These are phyloP conservation scores for Rynchops niger DNA, from an alignment of 2,113 vertebrate species.

Conservation along the genomic window DNA sequence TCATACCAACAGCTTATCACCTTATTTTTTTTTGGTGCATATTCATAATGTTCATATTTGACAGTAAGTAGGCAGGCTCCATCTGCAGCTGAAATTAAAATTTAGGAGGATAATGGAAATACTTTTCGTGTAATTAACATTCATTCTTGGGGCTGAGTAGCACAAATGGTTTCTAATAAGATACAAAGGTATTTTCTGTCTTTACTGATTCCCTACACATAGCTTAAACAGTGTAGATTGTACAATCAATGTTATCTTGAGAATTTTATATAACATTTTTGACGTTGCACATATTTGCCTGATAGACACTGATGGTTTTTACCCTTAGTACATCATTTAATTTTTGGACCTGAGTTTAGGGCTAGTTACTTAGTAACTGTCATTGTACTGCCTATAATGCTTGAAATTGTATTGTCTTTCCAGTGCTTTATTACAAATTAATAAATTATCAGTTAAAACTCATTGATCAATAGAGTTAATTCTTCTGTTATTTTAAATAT, in stretches of 20 bases:
- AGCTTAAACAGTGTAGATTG: background rate
- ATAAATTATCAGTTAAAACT: background rate
- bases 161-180: background rate
- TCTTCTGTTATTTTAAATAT: background rate
- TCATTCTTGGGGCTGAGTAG: background rate
- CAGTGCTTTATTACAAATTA: background rate
- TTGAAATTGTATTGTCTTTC: background rate
- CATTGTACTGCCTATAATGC: background rate
- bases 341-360: background rate
- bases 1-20: background rate
- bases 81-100: background rate
- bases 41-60: background rate
- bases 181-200: background rate
- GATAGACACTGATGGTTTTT: rapidly evolving
- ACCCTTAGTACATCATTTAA: background rate
- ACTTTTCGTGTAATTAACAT: background rate
- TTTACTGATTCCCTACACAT: background rate
- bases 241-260: background rate
- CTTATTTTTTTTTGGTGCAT: background rate
- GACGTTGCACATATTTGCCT: background rate
- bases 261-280: background rate
- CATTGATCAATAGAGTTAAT: background rate
- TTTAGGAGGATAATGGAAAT: background rate
- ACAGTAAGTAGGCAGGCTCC: background rate
- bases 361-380: background rate